Base-by-base conservation (phyloP, 92 coral and sea anemone species). In the Isaurus tuberculatus region DNA sequence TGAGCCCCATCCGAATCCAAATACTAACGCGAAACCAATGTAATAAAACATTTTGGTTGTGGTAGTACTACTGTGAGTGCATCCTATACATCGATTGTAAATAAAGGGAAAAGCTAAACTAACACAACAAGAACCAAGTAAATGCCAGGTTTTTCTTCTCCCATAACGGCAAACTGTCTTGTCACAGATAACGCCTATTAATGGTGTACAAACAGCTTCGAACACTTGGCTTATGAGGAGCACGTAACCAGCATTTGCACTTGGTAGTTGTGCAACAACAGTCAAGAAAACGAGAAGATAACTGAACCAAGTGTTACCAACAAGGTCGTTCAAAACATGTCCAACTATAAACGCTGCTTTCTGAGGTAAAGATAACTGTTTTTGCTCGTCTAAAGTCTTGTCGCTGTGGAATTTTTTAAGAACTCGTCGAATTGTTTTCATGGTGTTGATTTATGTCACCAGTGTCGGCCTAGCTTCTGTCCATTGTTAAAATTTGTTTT, bases 1-100 rank as follows among this genome's bases (percentile, higher is more conserved):
- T 37, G 92, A 64, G 16, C 95, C 95, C 95, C 94, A 91, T 27
- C 94, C 92, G 43, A 88, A 89, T 63, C 92, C 89, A 73, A 84
- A 92, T 13, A 83, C 85, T 86, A 89, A 60, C 17, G 90, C 86
- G 55, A 92, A 84, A 5, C 91, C 83, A 63, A 84, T 86, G 65
- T 89, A 92, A 69, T 92, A 92, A 17, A 85, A 57, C 23, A 84
- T 60, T 58, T 92, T 92, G 13, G 9, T 40, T 40, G 75, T 86
- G 13, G 82, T 36, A 15, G 79, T 33, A 17, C 87, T 68, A 79
- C 86, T 86, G 22, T 86, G 80, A 22, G 34, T 83, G 73, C 95
- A 89, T 23, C 89, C 90, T 13, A 92, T 67, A 44, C 95, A 92
- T 22, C 89, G 92, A 81, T 72, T 91, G 49, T 82, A 89, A 13